Base-by-base conservation (phyloP, 64 coral and sea anemone genomes). In the Montipora sp. region DNA sequence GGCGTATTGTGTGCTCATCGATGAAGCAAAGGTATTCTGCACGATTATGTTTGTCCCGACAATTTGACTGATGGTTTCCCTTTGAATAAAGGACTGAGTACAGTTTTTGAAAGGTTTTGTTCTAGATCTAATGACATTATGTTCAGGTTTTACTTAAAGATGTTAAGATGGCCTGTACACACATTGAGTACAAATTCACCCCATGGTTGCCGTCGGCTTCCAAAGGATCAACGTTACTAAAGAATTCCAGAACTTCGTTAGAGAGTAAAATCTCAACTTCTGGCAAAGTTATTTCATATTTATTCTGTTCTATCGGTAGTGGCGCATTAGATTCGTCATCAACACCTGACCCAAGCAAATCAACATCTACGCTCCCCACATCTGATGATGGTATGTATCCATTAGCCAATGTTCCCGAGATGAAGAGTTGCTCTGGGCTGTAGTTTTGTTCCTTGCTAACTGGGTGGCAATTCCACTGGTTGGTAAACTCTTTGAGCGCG, bases 381-480 rank as follows among this genome's bases (percentile, higher is more conserved):
- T 55, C 49, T 27, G 78, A 80, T 80, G n/a, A 80, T 80, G 51
- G 78, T 80, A 79, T 65, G 67, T 95, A 77, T 53, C 94, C 84
- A 75, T 98, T 95, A 87, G 89, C 84, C 19, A 98, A 77, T 87
- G 94, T 98, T 90, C 93, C 93, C 47, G 16, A 84, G 8, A 92
- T 75, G 86, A 90, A 92, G 78, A 95, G 77, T 77, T 98, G 96
- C 51, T 93, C 48, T 46, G 96, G 90, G 24, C 89, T 95, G 65
- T 79, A 73, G 73, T 92, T 95, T 47, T 76, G 81, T 89, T 89
- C 96, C 79, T 43, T 93, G 70, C 93, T 95, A 73, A 98, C 75
- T 65, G 93, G 96, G 14, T 77, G 93, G 75, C 88, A 89, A 77
- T 98, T 98, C 83, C 94, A 91, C 73, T 96, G 95, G 18, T 21